These are phyloP conservation scores for Adelphocoris suturalis DNA, from an alignment of 2,888 invertebrate species.

Conservation along the genomic window DNA sequence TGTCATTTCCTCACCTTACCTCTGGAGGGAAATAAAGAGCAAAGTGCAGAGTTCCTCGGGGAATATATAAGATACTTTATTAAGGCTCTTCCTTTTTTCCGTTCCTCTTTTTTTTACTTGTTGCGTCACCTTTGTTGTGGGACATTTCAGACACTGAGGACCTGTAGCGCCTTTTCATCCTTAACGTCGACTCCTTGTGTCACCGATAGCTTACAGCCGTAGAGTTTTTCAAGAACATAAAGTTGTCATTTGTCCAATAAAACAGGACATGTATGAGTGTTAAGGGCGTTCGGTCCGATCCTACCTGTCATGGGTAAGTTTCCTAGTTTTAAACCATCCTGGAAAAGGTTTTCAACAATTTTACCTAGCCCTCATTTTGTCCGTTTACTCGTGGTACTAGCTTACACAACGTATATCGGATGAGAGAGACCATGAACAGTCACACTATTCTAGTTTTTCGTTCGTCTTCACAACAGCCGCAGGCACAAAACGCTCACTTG, in stretches of 20 bases:
- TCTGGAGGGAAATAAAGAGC: not conserved
- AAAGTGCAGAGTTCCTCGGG: slow-evolving; percentile 2
- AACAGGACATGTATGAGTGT: not conserved
- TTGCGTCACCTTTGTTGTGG: slow-evolving; percentile 32
- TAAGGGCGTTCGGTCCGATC: not conserved
- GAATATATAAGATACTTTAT: slow-evolving; percentile 27
- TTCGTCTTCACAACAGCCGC: no score
- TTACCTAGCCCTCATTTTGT: not conserved
- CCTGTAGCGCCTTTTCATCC: slow-evolving; percentile 27
- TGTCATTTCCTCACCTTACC: not conserved
- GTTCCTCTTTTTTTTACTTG: not conserved
- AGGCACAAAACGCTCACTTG: no score
- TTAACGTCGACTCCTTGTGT: not conserved
- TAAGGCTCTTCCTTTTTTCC: not conserved
- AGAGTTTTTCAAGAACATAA: not conserved
- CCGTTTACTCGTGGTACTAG: not conserved
- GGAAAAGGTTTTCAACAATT: not conserved
- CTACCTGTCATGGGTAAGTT: not conserved
- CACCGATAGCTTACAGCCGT: not conserved
- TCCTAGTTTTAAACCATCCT: not conserved
- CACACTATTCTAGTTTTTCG: no score
- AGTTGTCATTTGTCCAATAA: not conserved
- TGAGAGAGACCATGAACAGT: no score
- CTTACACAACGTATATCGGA: no score
- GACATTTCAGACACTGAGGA: not conserved